phyloP scores from a whole-genome alignment of 2,888 invertebrate species.

The Caenorhabditis sinica region DNA sequence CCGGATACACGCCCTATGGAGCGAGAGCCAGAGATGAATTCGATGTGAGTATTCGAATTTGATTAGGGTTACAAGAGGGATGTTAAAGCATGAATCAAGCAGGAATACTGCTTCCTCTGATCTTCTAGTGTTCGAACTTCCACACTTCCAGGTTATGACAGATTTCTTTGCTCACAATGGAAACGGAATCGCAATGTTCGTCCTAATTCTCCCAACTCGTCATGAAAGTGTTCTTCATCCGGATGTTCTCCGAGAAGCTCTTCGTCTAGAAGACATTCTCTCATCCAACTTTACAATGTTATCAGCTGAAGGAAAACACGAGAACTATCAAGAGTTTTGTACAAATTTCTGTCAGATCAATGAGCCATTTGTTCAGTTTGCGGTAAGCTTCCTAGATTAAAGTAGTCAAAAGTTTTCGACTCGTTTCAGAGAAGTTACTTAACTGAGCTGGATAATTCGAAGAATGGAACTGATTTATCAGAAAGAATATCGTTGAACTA shows the following conservation, averaged over 20 bases:
- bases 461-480: conserved; percentile 49
- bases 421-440: conserved; percentile 65
- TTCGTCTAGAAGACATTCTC: conserved; percentile 47
- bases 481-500: conserved; percentile 76
- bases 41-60: conserved; percentile 43
- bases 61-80: neutral
- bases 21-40: conserved; percentile 74
- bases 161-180: conserved; percentile 72
- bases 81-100: neutral
- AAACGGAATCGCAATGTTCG: conserved; percentile 78
- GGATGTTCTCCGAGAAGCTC: conserved; percentile 74
- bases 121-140: neutral
- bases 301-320: conserved; percentile 67
- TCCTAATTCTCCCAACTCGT: conserved; percentile 75
- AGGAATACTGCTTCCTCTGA: no score
- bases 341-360: conserved; percentile 82
- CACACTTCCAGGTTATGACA: conserved; percentile 53
- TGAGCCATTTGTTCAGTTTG: conserved; percentile 80
- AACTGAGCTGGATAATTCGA: conserved; percentile 46
- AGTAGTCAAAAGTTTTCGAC: no score
- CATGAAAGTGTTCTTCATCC: conserved; percentile 72
- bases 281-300: conserved; percentile 38
- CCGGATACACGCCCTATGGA: conserved; percentile 82
- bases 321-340: conserved; percentile 80
- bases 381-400: conserved; percentile 59